Conservation (phyloP, 2,797 vertebrate genomes). For the Pseudochaenichthys georgianus region DNA sequence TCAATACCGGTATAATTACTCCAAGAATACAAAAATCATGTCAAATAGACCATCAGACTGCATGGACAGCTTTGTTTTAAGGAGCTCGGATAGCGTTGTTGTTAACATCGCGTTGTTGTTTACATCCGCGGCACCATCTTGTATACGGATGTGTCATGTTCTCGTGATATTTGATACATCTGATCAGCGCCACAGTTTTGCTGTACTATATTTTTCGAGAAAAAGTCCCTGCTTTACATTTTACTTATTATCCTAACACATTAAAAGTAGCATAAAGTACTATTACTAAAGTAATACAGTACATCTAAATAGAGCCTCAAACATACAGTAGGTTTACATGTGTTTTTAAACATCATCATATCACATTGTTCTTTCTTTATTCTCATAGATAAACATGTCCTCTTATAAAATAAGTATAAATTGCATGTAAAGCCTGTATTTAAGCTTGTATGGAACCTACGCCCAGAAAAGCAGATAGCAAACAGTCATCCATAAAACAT, state of each 20-base stretch:
- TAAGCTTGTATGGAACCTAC: slow-evolving; percentile 2
- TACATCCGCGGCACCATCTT: too few relatives aligned
- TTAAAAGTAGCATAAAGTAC: background rate
- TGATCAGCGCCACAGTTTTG: too few relatives aligned
- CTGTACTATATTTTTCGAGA: too few relatives aligned
- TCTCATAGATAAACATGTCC: slow-evolving; percentile 17
- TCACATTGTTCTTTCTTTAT: slow-evolving; percentile 25
- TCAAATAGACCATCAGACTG: too few relatives aligned
- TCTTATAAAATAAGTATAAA: slow-evolving; percentile 20
- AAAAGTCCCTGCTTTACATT: background rate
- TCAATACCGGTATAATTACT: too few relatives aligned
- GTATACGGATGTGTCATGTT: too few relatives aligned
- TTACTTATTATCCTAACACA: too few relatives aligned
- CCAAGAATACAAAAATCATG: too few relatives aligned
- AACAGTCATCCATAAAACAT: slow-evolving; percentile 42
- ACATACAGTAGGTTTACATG: background rate
- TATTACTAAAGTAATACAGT: background rate
- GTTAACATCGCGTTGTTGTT: too few relatives aligned
- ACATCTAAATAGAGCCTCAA: slow-evolving; percentile 4
- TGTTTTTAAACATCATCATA: slow-evolving; percentile 6
- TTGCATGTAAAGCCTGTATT: slow-evolving; percentile 6
- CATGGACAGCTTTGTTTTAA: too few relatives aligned
- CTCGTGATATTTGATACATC: too few relatives aligned
- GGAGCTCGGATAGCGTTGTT: too few relatives aligned
- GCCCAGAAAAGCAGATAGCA: slow-evolving; percentile 34